These are phyloP conservation scores for Alloplasta piceator DNA, from an alignment of 2,888 invertebrate species.

Conservation along the genomic window DNA sequence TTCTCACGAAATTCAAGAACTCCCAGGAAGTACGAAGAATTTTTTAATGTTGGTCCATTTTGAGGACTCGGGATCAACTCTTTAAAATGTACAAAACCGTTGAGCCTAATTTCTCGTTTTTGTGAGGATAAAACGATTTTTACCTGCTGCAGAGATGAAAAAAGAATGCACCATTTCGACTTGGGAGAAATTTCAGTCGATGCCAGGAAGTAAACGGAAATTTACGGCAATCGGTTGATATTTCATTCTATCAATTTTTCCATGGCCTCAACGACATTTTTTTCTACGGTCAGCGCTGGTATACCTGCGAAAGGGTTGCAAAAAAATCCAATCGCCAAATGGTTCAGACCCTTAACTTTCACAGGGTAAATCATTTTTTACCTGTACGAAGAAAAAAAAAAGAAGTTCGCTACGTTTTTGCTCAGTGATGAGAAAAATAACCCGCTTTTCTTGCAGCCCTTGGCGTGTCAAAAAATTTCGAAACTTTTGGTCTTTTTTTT, in stretches of 20 bases:
- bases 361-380: constrained; percentile 47
- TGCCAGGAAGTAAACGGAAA: constrained; percentile 47
- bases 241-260: constrained; percentile 23
- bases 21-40: no score
- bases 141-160: not conserved
- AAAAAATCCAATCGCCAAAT: constrained; percentile 24
- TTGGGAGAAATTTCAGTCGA: no score
- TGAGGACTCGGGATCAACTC: no score
- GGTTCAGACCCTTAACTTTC: constrained; percentile 40
- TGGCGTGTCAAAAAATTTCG: constrained; percentile 13
- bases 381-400: constrained; percentile 36
- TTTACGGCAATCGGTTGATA: constrained; percentile 17
- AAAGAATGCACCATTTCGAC: not conserved
- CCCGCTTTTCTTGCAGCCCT: constrained; percentile 9
- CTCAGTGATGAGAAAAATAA: constrained; percentile 3
- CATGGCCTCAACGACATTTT: constrained; percentile 22
- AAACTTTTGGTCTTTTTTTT: constrained; percentile 31
- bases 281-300: not conserved
- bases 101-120: no score
- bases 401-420: constrained; percentile 8
- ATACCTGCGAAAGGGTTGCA: constrained; percentile 29
- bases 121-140: not conserved
- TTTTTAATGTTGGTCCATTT: no score
- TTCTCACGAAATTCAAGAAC: no score
- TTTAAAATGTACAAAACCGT: no score